A percentile compares a stretch with the other conserved stretches of the same genome.
These are phyloP conservation scores for Pedetes capensis DNA, from an alignment of 2,113 vertebrate species.

Conservation along the genomic window DNA sequence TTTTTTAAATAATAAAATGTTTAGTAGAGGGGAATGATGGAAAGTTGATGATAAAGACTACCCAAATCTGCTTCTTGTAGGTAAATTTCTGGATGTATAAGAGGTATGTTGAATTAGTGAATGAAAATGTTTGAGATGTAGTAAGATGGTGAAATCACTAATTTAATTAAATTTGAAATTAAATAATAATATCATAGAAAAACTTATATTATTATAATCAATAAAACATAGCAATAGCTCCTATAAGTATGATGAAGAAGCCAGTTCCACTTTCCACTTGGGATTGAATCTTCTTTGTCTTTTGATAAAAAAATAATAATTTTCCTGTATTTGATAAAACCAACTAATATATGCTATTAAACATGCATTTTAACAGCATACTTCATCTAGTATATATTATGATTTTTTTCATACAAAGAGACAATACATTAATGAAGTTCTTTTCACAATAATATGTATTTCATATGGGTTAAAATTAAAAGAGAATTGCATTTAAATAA, in stretches of 20 bases:
- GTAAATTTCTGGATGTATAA: conserved; percentile 41
- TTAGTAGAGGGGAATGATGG: background rate
- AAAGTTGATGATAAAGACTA: background rate
- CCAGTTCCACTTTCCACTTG: background rate
- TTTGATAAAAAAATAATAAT: background rate
- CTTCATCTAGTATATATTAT: background rate
- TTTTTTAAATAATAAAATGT: background rate
- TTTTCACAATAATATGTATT: background rate
- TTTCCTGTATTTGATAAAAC: background rate
- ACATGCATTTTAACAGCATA: background rate
- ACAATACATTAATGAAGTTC: background rate
- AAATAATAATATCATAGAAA: conserved; percentile 49
- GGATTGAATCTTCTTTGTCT: background rate
- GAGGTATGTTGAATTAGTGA: background rate
- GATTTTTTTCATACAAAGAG: background rate
- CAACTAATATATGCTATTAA: background rate
- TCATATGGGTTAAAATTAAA: background rate
- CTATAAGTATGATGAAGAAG: background rate
- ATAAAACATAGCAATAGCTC: conserved; percentile 19
- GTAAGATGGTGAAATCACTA: background rate
- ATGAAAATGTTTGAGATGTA: conserved; percentile 24
- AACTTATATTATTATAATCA: background rate
- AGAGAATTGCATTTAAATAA: conserved; percentile 3
- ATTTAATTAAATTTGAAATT: conserved; percentile 62
- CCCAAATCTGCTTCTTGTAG: background rate